Base-by-base conservation (phyloP, 2,113 vertebrate genomes). In the Engystomops pustulosus region DNA sequence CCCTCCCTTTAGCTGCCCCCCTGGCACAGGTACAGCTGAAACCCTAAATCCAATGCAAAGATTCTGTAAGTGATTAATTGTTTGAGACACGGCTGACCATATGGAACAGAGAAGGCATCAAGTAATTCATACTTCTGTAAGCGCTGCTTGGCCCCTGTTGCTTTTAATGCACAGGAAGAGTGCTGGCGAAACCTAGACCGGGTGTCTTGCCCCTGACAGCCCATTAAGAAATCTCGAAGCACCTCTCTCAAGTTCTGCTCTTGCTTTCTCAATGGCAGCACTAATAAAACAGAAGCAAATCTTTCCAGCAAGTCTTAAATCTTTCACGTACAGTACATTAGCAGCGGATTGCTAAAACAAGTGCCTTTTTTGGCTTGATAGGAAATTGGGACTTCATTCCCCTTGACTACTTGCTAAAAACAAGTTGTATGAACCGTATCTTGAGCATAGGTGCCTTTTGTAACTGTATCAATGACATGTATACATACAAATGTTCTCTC, bases 181-280 rank as follows among this genome's bases (percentile, higher is more conserved):
- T 89, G 91, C 90, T 88, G 88, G 90, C 89, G 88, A 85, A 92
- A 92, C 90, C 87, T 90, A 92, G 91, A 93, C 92, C 91, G 91
- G 91, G 90, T 94, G 92, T 93, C 92, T 94, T 95, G 93, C 90
- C 92, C 92, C 93, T 92, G 92, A 94, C 92, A 94, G 93, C 93
- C 94, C 93, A 94, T 94, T 94, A 95, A 95, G 94, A 94, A 92
- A 93, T 94, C 92, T 92, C 92, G 90, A 91, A 92, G 92, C 92
- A 93, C 93, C 93, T 92, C 93, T 91, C 88, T 86, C 86, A 91
- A 92, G 93, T 92, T 92, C 91, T 87, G 91, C 93, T 91, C 90
- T 90, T 94, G 93, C 91, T 91, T 93, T 94, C 91, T 94, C 93
- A 94, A 94, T 91, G 93, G 94, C 92, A 94, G 91, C 91, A 93